Conservation (phyloP, 2,113 vertebrate species). For the Meles meles region DNA sequence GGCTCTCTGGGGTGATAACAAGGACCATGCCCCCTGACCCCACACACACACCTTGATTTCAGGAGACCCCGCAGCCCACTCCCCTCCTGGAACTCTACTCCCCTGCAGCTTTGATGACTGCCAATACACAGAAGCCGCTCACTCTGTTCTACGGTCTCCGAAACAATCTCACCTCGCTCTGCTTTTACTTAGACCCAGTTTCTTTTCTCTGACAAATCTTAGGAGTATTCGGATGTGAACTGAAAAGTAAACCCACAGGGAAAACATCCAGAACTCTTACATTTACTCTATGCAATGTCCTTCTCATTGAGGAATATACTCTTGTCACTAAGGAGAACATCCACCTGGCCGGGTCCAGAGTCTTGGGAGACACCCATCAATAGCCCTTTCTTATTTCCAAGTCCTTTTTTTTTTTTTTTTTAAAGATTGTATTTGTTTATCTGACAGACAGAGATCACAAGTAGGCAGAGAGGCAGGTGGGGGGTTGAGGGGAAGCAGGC, state of each 20-base stretch:
- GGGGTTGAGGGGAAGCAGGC: too few relatives aligned
- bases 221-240: not conserved
- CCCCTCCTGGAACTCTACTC: not conserved
- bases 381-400: not conserved
- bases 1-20: not conserved
- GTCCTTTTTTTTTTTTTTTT: not conserved
- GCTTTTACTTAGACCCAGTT: not conserved
- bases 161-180: not conserved
- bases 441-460: too few relatives aligned
- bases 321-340: not conserved
- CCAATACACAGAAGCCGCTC: not conserved
- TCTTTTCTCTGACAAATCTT: not conserved
- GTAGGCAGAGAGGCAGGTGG: too few relatives aligned
- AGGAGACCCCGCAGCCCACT: not conserved
- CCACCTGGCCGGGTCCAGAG: not conserved
- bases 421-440: too few relatives aligned
- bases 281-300: not conserved
- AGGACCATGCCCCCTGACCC: too few relatives aligned
- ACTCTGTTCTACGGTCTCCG: not conserved
- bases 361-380: not conserved
- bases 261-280: not conserved
- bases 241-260: not conserved
- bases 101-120: not conserved
- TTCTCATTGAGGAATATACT: not conserved
- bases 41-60: not conserved